phyloP scores from a whole-genome alignment of 2,888 invertebrate species.

The Polylopha cassiicola region DNA sequence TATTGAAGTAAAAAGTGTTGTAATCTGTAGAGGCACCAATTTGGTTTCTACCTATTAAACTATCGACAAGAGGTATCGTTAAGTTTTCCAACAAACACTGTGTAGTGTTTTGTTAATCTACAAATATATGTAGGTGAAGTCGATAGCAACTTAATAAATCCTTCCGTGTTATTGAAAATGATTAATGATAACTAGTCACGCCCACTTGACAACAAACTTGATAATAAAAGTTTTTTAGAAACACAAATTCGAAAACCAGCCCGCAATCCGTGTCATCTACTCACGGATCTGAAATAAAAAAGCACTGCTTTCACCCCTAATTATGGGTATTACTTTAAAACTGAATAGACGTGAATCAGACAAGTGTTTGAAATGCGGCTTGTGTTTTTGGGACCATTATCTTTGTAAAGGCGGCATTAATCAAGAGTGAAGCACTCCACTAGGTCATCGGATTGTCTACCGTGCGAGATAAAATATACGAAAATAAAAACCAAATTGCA shows the following conservation, averaged over 20 bases:
- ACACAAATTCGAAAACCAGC: conserved; percentile 30
- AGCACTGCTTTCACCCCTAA: conserved; percentile 60
- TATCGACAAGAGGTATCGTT: conserved; percentile 10
- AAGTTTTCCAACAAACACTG: conserved; percentile 8
- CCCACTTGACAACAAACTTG: conserved; percentile 23
- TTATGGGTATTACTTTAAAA: conserved; percentile 47
- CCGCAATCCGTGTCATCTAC: conserved; percentile 42
- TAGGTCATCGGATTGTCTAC: conserved; percentile 14
- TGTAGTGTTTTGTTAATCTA: conserved; percentile 11
- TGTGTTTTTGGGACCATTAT: conserved; percentile 36
- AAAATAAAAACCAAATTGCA: conserved; percentile 10
- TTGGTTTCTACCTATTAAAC: conserved; percentile 5
- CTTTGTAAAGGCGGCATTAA: conserved; percentile 40
- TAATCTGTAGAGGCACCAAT: conserved; percentile 14
- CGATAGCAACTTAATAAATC: too few species aligned
- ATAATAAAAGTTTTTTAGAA: conserved; percentile 28
- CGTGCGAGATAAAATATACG: not conserved
- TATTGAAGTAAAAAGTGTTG: conserved; percentile 14
- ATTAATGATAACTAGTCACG: conserved; percentile 15
- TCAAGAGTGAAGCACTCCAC: conserved; percentile 31
- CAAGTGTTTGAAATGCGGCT: conserved; percentile 36
- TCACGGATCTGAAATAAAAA: conserved; percentile 48
- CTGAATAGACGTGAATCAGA: conserved; percentile 48
- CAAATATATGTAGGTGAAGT: not conserved
- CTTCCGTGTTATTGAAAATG: too few species aligned